Base-by-base conservation (phyloP, 2,113 vertebrate genomes). In the Leiothrix lutea region DNA sequence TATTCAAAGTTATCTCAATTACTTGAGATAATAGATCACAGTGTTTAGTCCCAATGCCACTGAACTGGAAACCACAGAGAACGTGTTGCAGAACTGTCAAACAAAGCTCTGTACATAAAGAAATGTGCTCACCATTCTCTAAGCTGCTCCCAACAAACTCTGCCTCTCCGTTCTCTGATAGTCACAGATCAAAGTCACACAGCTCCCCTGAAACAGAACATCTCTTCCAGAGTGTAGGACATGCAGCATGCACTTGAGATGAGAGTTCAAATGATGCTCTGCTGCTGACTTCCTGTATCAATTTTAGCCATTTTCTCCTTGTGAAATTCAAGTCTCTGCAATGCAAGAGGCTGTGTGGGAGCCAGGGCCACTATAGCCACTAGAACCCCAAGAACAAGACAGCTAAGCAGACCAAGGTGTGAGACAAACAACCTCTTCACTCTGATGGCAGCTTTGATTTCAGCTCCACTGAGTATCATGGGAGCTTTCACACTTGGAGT, bases 21-120 rank as follows among this genome's bases (percentile, higher is more conserved):
- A 71, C 60, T 79, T 79, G 48, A 88, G 57, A 95, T 82, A 92
- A 93, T 84, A 95, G 88, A 95, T 92, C 83, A 84, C 33, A 88
- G 60, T 83, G 29, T 66, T 95, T 88, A 92, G 36, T 83, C 23
- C 53, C n/a, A 67, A 53, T 53, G 29, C 35, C 25, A 78, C 61
- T 40, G 42, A 95, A 90, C 26, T 65, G 23, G 33, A 90, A 89
- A 86, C 65, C 45, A 84, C 12, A 84, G 56, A 72, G 80, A 57
- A 47, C 9, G 36, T 71, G 75, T 29, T 60, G 48, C 40, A 81
- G 65, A 91, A 18, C 31, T 69, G 71, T 60, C 79, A 95, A 90
- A 90, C 18, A 85, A 85, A 87, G 47, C 15, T 79, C 62, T 88
- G 19, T 57, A 51, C 3, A 20, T 8, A 18, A 64, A n/a, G 12